Base-by-base conservation (phyloP, 2,888 invertebrate species). In the Drosophila phalerata region DNA sequence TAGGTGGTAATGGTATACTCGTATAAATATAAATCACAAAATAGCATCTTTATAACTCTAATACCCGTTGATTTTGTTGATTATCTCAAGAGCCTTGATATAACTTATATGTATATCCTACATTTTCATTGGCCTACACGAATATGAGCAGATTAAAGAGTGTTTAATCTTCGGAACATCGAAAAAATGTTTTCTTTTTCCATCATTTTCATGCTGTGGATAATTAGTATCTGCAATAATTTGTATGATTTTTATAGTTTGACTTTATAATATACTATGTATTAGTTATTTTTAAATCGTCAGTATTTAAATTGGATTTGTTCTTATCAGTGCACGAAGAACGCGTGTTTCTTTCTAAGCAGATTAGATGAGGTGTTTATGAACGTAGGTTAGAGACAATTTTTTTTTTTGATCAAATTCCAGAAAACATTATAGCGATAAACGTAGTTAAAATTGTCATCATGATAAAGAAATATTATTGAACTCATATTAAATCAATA, bases 1-100 rank as follows among this genome's bases (percentile, higher is more conserved):
- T 34, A 22, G 17, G 34, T 49, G 53, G 34, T 49, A 53, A 45
- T 45, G 57, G 49, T 64, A 43, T 19, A 52, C 8, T 13, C 45
- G 17, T 19, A 58, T 62, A 83, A 85, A 88, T 62, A 83, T 88
- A 83, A 83, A 83, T 85, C 86, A 88, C 58, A 43, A 49, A 58
- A 74, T 64, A 57, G 69, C 56, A 73, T 81, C 38, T 69, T 48
- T 48, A 57, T 58, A 53, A 15, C 48, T 17, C 22, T 34, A 25
- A 53, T 58, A 15, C 32, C 11, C 10, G 15, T 22, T 34, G 30
- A 56, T 32, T 60, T 42, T 52, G 25, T 32, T 62, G 73, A 69
- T 81, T 73, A 81, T 76, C 85, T 73, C 5, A 4, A 55, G 49
- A 42, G 43, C 25, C 19, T 8, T 15, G 17, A 37, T 55, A 32